These are phyloP conservation scores for Xylocopa sonorina DNA, from an alignment of 1,140 invertebrate species.

Conservation along the genomic window DNA sequence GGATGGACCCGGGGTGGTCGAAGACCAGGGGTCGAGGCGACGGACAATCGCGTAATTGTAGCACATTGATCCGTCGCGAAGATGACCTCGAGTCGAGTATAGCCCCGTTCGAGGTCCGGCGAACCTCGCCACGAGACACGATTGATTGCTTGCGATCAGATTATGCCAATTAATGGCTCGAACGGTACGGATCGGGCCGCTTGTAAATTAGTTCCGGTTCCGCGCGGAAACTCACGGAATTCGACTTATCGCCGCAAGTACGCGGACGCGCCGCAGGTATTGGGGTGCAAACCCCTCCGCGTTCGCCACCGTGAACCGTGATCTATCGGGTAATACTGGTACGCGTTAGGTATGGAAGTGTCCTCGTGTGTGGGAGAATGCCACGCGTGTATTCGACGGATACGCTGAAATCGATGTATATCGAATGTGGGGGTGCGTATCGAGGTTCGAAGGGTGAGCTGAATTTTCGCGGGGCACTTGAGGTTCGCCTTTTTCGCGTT, in stretches of 20 bases:
- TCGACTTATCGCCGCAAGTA: slow-evolving; percentile 66
- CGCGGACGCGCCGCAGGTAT: slow-evolving; percentile 48
- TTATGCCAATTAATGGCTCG: slow-evolving; percentile 68
- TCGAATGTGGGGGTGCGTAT: not conserved
- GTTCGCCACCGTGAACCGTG: no score
- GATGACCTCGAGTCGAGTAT: slow-evolving; percentile 33
- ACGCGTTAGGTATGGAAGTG: not conserved
- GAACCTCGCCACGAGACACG: slow-evolving; percentile 50
- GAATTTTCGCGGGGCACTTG: not conserved
- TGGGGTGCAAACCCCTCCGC: no score
- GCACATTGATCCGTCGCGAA: slow-evolving; percentile 55
- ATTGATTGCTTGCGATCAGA: slow-evolving; percentile 67
- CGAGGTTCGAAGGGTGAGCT: no score
- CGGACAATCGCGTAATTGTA: slow-evolving; percentile 66
- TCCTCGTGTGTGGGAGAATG: not conserved
- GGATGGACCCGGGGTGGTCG: not conserved
- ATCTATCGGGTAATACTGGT: not conserved
- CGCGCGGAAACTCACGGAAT: slow-evolving; percentile 61
- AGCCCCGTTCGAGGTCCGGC: slow-evolving; percentile 17
- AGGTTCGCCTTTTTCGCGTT: no score
- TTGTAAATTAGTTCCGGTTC: slow-evolving; percentile 69
- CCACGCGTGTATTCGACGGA: not conserved
- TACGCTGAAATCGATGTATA: not conserved
- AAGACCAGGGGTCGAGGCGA: not conserved
- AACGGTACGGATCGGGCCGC: slow-evolving; percentile 58